Evolutionary conservation across 2,113 vertebrate genomes (phyloP), one percentile per base, ranked within the genome.

Genomic region (Cyanoderma ruficeps): DNA sequence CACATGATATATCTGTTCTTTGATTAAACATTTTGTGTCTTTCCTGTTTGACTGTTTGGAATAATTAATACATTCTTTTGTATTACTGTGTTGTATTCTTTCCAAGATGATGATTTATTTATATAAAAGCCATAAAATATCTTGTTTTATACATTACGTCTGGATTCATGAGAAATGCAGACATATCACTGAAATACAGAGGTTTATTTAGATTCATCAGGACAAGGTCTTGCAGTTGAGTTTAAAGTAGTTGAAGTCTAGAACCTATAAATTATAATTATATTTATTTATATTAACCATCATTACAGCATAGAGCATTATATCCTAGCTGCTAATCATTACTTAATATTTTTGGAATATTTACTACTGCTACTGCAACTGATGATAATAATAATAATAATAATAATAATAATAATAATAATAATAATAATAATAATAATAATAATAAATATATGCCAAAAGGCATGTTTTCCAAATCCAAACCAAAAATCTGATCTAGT

Each of bases 21-120:
- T 65, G 5, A 1, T 86, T 57, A 71, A 69, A 77, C 20, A 80
- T 91, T 85, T 91, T 41, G 7, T 61, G 16, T 67, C 56, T 59
- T 94, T 69, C 37, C 16, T 52, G 22, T 93, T 94, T 76, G 64
- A 59, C 81, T 74, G 12, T 60, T 72, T 89, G 47, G 37, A 55
- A 93, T 89, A 92, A 91, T 91, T 87, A 86, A 64, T 78, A 39
- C 28, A 10, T 63, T 81, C 5, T 47, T 86, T 78, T 24, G 41
- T 90, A 55, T 91, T 93, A 55, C 46, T 68, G 0, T 71, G 24
- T 91, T 70, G 22, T 89, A 63, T 78, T 95, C 75, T 49, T 95
- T 84, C 70, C 49, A 64, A 65, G 64, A 46, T 79, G 49, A 44
- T 87, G 53, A 67, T 84, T 93, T 94, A 88, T 95, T 93, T 91